Percentiles rank a stretch among this genome's conserved stretches.
Conservation (phyloP, 1,140 invertebrate species). For the Drosophila serrata region DNA sequence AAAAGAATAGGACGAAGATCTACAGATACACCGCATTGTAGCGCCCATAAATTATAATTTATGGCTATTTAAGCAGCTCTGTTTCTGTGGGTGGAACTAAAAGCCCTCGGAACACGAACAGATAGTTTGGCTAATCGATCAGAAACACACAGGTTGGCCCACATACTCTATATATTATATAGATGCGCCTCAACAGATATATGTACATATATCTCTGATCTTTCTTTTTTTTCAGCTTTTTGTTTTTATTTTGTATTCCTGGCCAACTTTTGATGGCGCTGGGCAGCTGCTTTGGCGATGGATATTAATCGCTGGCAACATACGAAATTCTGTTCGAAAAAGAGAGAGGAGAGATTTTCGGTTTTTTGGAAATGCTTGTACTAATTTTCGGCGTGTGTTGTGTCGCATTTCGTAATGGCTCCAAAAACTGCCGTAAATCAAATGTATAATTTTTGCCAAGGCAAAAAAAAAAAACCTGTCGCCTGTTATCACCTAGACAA, state of each 20-base stretch:
- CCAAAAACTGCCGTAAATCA: slow-evolving; percentile 80
- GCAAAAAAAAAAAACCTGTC: slow-evolving; percentile 65
- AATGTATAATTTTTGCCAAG: slow-evolving; percentile 56
- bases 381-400: slow-evolving; percentile 69
- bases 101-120: slow-evolving; percentile 56
- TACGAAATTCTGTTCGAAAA: slow-evolving; percentile 53
- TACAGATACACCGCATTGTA: slow-evolving; percentile 32
- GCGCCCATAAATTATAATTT: slow-evolving; percentile 81
- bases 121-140: slow-evolving; percentile 74
- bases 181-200: slow-evolving; percentile 31
- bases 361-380: slow-evolving; percentile 50
- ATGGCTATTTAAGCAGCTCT: slow-evolving; percentile 77
- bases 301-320: slow-evolving; percentile 79
- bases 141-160: slow-evolving; percentile 70
- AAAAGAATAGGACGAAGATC: neutral
- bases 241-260: slow-evolving; percentile 38
- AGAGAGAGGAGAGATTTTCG: slow-evolving; percentile 10
- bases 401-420: slow-evolving; percentile 76
- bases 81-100: slow-evolving; percentile 72
- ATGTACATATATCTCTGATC: too few relatives aligned
- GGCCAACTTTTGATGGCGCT: slow-evolving; percentile 69
- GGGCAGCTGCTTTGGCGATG: slow-evolving; percentile 77
- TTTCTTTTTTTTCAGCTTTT: too few relatives aligned
- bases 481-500: slow-evolving; percentile 73
- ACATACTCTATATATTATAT: slow-evolving; percentile 27